Percentiles rank a stretch among this genome's conserved stretches.
Evolutionary conservation across 2,113 vertebrate species (phyloP).

Genomic region (Albula glossodonta): DNA sequence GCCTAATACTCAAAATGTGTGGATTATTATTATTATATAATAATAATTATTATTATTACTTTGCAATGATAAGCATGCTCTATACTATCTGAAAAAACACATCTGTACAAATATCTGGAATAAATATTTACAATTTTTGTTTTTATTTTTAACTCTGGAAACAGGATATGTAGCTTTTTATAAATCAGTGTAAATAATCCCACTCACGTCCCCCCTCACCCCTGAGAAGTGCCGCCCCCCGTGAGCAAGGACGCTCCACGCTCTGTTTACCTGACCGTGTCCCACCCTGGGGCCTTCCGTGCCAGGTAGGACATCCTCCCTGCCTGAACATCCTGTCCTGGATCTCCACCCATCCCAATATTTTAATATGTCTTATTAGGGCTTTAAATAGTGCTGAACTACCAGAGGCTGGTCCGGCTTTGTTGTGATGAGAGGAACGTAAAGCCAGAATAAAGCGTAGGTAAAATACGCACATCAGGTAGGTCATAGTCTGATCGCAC

Average conservation of each 20-base stretch:
- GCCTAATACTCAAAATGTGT: conserved; percentile 13
- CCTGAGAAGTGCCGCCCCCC: conserved; percentile 43
- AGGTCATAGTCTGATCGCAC: too few species aligned
- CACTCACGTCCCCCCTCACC: conserved; percentile 32
- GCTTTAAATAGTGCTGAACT: background rate
- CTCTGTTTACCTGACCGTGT: conserved; percentile 63
- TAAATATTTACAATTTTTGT: conserved; percentile 44
- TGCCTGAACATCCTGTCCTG: conserved; percentile 55
- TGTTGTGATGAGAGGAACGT: background rate
- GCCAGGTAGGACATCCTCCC: conserved; percentile 43
- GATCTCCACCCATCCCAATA: background rate
- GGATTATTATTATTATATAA: too few species aligned
- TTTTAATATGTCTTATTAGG: background rate
- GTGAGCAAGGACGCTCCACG: conserved; percentile 61
- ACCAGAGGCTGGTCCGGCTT: background rate
- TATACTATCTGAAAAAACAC: conserved; percentile 41
- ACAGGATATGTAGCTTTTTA: conserved; percentile 68
- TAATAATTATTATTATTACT: background rate
- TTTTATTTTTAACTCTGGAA: conserved; percentile 63
- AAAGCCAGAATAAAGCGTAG: too few species aligned
- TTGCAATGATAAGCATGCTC: conserved; percentile 44
- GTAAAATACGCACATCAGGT: too few species aligned
- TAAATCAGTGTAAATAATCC: conserved; percentile 71
- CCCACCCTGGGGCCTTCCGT: conserved; percentile 49
- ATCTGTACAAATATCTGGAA: conserved; percentile 37